Conservation (phyloP, 2,113 vertebrate species). For the Chamaetylas fuelleborni region DNA sequence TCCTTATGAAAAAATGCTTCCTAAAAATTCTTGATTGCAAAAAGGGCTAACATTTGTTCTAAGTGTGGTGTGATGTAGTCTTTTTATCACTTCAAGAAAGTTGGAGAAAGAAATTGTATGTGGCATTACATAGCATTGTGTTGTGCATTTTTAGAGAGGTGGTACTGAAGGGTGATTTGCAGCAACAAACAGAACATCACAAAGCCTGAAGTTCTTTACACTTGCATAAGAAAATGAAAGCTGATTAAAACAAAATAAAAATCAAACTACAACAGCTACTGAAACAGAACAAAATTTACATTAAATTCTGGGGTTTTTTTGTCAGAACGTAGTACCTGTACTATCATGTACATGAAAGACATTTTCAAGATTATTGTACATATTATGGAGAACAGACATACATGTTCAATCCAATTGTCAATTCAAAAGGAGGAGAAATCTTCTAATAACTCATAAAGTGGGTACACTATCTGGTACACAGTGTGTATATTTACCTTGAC, state of each 20-base stretch:
- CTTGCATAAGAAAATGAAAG: background rate
- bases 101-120: background rate
- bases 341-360: background rate
- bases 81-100: background rate
- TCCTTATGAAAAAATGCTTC: background rate
- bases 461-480: fast-evolving
- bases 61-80: background rate
- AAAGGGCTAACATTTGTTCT: background rate
- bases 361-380: background rate
- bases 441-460: background rate
- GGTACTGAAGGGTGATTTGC: background rate
- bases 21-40: background rate
- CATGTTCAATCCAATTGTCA: background rate
- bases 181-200: background rate
- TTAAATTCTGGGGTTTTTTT: background rate
- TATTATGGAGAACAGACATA: background rate
- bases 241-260: background rate
- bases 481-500: background rate
- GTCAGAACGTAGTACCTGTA: background rate
- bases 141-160: background rate
- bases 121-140: background rate
- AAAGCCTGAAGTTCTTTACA: background rate
- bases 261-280: background rate
- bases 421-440: background rate
- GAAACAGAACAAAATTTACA: background rate